Base-by-base conservation (phyloP, 2,888 invertebrate genomes). In the Yponomeuta evonymella region DNA sequence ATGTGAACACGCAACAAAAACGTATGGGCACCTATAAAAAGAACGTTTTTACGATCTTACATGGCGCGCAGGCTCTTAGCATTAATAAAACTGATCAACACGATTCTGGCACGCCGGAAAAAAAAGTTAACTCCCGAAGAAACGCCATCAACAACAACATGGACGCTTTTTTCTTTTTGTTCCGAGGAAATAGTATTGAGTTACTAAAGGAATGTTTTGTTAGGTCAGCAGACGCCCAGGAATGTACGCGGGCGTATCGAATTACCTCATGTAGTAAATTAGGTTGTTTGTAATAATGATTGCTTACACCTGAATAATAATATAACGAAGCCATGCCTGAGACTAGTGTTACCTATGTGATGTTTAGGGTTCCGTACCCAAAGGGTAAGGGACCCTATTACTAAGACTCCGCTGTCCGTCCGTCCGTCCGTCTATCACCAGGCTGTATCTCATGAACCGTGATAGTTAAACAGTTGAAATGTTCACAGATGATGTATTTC, bases 161-260 rank as follows among this genome's bases (percentile, higher is more conserved):
- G 87, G 83, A 80, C 81, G 8, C 86, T 87, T 88, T 86, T 87
- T 87, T 87, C 77, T 79, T 33, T 80, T 79, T 82, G 82, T 76
- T 76, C 80, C 66, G 33, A 78, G 51, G 15, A 81, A 84, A 84
- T 84, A 83, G 89, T 87, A 85, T 91, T 87, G 81, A 87, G 87
- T 91, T 91, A 89, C 90, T 83, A 84, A 58, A 85, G 87, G 89
- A 90, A 90, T 90, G 88, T 84, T 80, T 83, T 81, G 83, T 58
- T 70, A 30, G 70, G 64, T 33, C 85, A 80, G 79, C 76, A 77
- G 76, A 75, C 77, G 75, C 74, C 71, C 72, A 74, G 74, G 78
- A 81, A 82, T 76, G 76, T 80, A 43, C 15, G 70, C 30, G 70
- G 48, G 81, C 77, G 74, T 76, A 76, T 80, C 79, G 74, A 77